A percentile compares a stretch with the other conserved stretches of the same genome.
Conservation (phyloP, 37 sponge, comb jelly and placozoan species). For the Halichondria panicea region DNA sequence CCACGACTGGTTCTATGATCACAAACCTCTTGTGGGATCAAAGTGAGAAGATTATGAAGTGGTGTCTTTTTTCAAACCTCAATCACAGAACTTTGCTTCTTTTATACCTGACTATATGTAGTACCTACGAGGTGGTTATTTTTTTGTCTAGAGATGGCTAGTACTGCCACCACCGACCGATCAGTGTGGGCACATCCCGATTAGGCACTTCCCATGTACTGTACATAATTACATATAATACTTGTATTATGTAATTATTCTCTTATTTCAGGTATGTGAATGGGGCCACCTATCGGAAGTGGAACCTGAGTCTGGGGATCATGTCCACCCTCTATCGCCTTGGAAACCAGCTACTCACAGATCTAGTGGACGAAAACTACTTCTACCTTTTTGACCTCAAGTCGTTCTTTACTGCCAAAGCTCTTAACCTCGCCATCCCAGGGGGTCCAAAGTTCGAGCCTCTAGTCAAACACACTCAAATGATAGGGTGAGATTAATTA, state of each 20-base stretch:
- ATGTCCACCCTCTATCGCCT: conserved; percentile 98
- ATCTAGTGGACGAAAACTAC: conserved; percentile 96
- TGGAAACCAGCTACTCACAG: conserved; percentile 98
- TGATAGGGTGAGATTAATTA: conserved; percentile 38
- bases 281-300: conserved; percentile 89
- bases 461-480: conserved; percentile 83
- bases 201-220: not conserved
- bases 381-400: conserved; percentile 98
- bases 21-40: conserved; percentile 86
- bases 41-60: conserved; percentile 51
- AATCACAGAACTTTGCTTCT: too few species aligned
- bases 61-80: too few species aligned
- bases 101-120: too few species aligned
- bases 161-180: too few species aligned
- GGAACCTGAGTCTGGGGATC: conserved; percentile 88
- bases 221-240: not conserved
- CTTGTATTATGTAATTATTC: too few species aligned
- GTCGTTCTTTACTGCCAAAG: conserved; percentile 99
- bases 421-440: conserved; percentile 98
- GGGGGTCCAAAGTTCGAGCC: conserved; percentile 99
- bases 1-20: conserved; percentile 97
- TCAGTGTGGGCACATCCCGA: too few species aligned
- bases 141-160: not conserved
- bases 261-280: conserved; percentile 71
- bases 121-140: conserved; percentile 14